Conservation (phyloP, 2,797 vertebrate species). For the Sciurus carolinensis region DNA sequence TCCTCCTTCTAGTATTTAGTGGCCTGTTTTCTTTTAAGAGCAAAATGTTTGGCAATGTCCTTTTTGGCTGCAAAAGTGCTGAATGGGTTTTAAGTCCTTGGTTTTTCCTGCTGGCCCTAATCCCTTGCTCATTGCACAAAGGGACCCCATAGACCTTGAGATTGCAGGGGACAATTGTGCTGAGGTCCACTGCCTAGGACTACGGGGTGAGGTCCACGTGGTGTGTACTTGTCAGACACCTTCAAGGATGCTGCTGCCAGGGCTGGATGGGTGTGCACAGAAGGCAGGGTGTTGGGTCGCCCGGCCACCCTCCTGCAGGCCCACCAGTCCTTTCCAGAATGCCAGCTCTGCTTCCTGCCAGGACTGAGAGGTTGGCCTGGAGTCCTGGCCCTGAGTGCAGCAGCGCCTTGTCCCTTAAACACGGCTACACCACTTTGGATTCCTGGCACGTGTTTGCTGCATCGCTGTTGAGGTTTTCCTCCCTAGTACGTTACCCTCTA, state of each 20-base stretch:
- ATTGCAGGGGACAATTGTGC: background rate
- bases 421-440: background rate
- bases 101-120: constrained; percentile 47
- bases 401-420: background rate
- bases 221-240: fast-evolving
- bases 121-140: constrained; percentile 47
- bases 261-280: background rate
- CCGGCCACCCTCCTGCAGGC: background rate
- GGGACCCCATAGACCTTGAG: background rate
- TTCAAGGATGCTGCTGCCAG: fast-evolving
- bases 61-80: constrained; percentile 55
- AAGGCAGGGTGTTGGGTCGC: background rate
- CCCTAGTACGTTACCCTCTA: too few relatives aligned
- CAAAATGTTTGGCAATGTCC: constrained; percentile 60
- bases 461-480: background rate
- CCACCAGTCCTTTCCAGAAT: background rate
- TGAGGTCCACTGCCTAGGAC: background rate
- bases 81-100: constrained; percentile 61
- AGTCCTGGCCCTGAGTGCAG: background rate
- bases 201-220: background rate
- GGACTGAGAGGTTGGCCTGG: background rate
- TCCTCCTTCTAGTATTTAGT: background rate
- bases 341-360: constrained; percentile 30
- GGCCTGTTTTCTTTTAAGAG: constrained; percentile 69
- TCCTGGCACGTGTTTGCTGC: background rate